Base-by-base conservation (phyloP, 2,113 vertebrate species). In the Callochromis pleurospilus region DNA sequence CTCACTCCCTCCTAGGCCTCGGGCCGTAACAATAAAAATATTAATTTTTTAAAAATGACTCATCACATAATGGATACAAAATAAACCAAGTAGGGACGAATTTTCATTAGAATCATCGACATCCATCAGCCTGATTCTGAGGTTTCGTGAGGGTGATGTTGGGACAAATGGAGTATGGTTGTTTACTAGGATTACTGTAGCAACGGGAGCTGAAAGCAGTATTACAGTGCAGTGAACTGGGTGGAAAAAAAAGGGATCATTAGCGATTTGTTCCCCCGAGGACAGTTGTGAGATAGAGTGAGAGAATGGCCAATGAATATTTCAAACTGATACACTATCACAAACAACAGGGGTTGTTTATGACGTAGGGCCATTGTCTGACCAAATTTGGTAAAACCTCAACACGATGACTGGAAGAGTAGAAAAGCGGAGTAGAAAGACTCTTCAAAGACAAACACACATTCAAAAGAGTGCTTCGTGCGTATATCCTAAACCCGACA, bases 1-100 rank as follows among this genome's bases (percentile, higher is more conserved):
- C 29, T 29, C 29, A 29, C 29, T 29, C 29, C 29, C 29, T 29
- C 29, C 29, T 29, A 29, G 29, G 29, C 29, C 29, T 29, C 29
- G 29, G 29, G 29, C 29, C 5, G 29, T 29, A 29, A 29, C 29
- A 29, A 5, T 29, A 29, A 45, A 26, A 62, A 36, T 12, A 7
- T 36, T 1, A 2, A 1, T 36, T 38, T 19, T 0, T 0, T 2
- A 6, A 68, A 70, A 70, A 6, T 1, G 5, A 70, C 5, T 42
- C 12, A 21, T 73, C 38, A 14, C 21, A 17, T 73, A 73, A 70
- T 2, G 21, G 38, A 9, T 45, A 45, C 40, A 73, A 75, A 75
- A 49, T 47, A 12, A 47, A 47, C 24, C 9, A 17, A 75, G 26
- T 47, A 10, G 68, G 40, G 68, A 29, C 2, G 14, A 47, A 47